A percentile compares a stretch with the other conserved stretches of the same genome.
These are phyloP conservation scores for Teleogryllus occipitalis DNA, from an alignment of 1,140 invertebrate genomes.

Conservation along the genomic window DNA sequence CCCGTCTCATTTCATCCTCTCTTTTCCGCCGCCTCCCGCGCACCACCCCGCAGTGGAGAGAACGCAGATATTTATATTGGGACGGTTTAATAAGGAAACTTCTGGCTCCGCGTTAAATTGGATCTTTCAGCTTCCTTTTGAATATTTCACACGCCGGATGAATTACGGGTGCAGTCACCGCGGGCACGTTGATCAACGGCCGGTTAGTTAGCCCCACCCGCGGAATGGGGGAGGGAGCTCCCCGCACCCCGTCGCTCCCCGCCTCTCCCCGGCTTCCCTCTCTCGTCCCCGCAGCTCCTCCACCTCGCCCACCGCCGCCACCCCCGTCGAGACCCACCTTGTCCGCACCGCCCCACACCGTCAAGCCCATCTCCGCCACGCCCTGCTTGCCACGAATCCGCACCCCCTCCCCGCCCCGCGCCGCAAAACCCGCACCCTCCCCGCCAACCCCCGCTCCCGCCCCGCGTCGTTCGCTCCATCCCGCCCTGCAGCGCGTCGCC, in stretches of 20 bases:
- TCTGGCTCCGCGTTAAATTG: neutral
- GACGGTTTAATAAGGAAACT: conserved; percentile 4
- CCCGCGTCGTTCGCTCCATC: no score
- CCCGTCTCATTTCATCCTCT: neutral
- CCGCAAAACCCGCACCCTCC: no score
- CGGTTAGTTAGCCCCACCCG: neutral
- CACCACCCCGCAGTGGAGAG: neutral
- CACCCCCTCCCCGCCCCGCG: no score
- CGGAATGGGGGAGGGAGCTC: no score
- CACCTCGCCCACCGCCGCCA: neutral
- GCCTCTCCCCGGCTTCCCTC: neutral
- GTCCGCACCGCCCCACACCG: no score
- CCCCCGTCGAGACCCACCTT: no score
- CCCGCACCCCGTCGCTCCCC: no score
- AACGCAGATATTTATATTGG: conserved; percentile 1
- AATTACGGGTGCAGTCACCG: neutral
- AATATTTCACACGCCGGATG: neutral
- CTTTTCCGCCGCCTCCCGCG: neutral
- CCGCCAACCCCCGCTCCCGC: no score
- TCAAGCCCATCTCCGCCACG: no score
- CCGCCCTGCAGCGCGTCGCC: no score
- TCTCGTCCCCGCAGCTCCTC: neutral
- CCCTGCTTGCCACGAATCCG: no score
- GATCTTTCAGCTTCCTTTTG: conserved; percentile 4
- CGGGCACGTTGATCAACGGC: neutral